Percentiles rank a stretch among this genome's conserved stretches.
Evolutionary conservation across 1,140 invertebrate genomes (phyloP).

Genomic region (Caenorhabditis remanei): DNA sequence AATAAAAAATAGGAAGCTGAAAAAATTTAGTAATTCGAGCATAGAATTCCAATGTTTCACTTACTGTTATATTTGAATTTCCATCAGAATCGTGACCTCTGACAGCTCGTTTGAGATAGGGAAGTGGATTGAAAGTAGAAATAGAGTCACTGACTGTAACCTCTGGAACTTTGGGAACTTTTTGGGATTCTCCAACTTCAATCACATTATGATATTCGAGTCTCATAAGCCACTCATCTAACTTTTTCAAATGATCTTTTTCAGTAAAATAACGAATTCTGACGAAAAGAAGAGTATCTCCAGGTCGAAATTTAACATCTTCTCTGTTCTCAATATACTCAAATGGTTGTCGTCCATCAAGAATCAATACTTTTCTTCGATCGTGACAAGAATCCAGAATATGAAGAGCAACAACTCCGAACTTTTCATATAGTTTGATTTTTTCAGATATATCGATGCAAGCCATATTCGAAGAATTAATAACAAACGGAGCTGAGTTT

Average conservation of each 20-base stretch:
- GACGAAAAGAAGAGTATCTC: background rate
- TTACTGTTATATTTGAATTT: background rate
- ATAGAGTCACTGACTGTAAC: background rate
- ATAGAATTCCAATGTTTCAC: background rate
- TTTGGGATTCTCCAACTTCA: background rate
- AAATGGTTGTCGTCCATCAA: slow-evolving; percentile 23
- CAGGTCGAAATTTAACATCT: background rate
- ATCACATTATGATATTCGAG: slow-evolving; percentile 6
- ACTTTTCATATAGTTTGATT: background rate
- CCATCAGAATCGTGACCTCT: background rate
- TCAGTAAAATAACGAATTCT: slow-evolving; percentile 4
- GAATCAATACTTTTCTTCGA: background rate
- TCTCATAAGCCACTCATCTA: slow-evolving; percentile 8
- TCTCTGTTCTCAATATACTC: slow-evolving; percentile 7
- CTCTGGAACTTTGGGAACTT: background rate
- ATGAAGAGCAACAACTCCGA: slow-evolving; percentile 6
- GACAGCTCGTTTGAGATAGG: background rate
- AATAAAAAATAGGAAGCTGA: slow-evolving; percentile 7
- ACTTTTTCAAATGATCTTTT: slow-evolving; percentile 10
- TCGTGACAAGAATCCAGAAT: background rate
- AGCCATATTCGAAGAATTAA: background rate
- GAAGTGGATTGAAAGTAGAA: slow-evolving; percentile 5
- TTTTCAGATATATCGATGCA: background rate
- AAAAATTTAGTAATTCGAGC: background rate
- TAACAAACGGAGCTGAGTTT: slow-evolving; percentile 17